Evolutionary conservation across 2,797 vertebrate genomes (phyloP).

Genomic region (Oophaga sylvatica): DNA sequence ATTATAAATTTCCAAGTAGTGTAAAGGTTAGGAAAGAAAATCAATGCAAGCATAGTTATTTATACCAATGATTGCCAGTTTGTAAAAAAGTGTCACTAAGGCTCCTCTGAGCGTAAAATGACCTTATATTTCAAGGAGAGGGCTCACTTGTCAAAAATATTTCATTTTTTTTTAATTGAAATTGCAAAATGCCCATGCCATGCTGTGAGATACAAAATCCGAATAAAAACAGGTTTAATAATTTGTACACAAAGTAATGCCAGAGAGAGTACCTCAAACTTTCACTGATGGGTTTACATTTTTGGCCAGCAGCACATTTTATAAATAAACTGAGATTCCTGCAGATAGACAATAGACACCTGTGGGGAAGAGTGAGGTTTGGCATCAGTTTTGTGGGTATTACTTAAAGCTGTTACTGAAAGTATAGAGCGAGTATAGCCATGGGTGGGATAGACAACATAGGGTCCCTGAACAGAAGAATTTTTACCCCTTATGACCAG

Average conservation of each 20-base stretch:
- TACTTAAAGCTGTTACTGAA: too few species aligned
- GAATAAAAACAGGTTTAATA: neutral
- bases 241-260: neutral
- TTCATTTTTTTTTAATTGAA: conserved; percentile 22
- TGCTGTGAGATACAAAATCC: neutral
- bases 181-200: neutral
- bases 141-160: conserved; percentile 15
- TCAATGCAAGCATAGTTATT: conserved; percentile 3
- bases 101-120: neutral
- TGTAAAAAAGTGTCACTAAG: neutral
- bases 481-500: neutral
- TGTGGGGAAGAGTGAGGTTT: neutral
- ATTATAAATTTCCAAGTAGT: neutral
- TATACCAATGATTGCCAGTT: conserved; percentile 16
- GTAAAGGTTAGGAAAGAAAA: conserved; percentile 9
- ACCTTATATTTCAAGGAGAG: conserved; percentile 13
- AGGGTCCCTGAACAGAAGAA: neutral
- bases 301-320: neutral
- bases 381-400: neutral
- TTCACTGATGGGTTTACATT: neutral
- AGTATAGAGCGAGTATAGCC: neutral
- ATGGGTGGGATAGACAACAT: neutral
- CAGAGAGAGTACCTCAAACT: neutral
- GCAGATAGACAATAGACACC: neutral
- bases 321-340: neutral